A percentile compares a stretch with the other conserved stretches of the same genome.
phyloP scores from a whole-genome alignment of 1,140 invertebrate species.

The Chymomyza costata region DNA sequence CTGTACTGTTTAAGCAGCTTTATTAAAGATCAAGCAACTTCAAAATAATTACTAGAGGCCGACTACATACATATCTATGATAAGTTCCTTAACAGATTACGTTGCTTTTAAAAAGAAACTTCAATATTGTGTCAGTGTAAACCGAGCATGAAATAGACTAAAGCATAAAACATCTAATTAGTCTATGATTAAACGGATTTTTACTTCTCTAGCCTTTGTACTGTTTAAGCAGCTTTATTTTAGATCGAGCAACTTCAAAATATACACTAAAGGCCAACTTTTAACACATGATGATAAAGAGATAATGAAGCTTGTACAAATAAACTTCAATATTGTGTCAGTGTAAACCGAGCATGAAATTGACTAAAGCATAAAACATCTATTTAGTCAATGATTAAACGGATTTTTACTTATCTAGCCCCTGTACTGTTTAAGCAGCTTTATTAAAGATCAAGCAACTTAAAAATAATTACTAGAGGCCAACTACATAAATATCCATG shows the following conservation, averaged over 20 bases:
- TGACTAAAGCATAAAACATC: background rate
- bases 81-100: too few relatives aligned
- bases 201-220: background rate
- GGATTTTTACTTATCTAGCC: background rate
- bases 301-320: too few relatives aligned
- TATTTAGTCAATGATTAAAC: background rate
- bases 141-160: conserved; percentile 1
- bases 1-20: background rate
- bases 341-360: background rate
- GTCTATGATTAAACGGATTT: conserved; percentile 4
- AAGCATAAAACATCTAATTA: background rate
- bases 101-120: conserved; percentile 2
- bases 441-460: too few relatives aligned
- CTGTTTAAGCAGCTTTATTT: background rate
- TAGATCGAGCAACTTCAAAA: background rate
- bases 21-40: too few relatives aligned
- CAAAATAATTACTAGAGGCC: too few relatives aligned
- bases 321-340: too few relatives aligned
- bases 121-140: background rate
- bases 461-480: too few relatives aligned
- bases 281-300: too few relatives aligned
- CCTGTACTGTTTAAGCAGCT: background rate
- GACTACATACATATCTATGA: too few relatives aligned
- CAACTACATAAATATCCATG: too few relatives aligned
- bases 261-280: too few relatives aligned